Conservation (phyloP, 2,113 vertebrate genomes). For the Ceuthmochares aereus region DNA sequence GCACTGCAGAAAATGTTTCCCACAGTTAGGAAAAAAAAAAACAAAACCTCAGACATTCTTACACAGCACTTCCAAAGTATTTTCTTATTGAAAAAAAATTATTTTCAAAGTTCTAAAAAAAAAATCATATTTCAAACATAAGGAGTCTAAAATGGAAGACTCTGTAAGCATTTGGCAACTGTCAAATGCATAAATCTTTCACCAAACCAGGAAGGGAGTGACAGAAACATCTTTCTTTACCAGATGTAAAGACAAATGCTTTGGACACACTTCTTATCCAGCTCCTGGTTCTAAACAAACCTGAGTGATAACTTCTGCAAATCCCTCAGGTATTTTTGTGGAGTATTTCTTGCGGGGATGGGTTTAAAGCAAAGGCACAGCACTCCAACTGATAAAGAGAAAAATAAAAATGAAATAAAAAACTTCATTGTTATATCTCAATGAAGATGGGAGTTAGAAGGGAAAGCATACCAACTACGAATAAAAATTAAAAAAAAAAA, state of each 20-base stretch:
- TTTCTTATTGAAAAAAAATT: background rate
- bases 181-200: background rate
- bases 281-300: background rate
- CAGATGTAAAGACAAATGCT: background rate
- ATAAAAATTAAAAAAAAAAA: background rate
- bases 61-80: background rate
- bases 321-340: background rate
- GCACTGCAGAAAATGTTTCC: background rate
- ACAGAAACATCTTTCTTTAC: background rate
- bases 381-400: background rate
- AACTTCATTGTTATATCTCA: background rate
- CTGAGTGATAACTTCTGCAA: background rate
- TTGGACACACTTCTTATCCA: background rate
- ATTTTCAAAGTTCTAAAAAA: background rate
- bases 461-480: background rate
- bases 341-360: rapidly evolving
- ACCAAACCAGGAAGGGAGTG: background rate
- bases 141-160: background rate
- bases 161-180: background rate
- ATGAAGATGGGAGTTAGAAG: background rate
- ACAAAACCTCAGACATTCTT: background rate
- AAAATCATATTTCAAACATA: background rate
- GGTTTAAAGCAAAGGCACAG: background rate
- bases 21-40: background rate
- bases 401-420: background rate